Conservation (phyloP, 2,888 invertebrate genomes). For the Ectemnius lituratus region DNA sequence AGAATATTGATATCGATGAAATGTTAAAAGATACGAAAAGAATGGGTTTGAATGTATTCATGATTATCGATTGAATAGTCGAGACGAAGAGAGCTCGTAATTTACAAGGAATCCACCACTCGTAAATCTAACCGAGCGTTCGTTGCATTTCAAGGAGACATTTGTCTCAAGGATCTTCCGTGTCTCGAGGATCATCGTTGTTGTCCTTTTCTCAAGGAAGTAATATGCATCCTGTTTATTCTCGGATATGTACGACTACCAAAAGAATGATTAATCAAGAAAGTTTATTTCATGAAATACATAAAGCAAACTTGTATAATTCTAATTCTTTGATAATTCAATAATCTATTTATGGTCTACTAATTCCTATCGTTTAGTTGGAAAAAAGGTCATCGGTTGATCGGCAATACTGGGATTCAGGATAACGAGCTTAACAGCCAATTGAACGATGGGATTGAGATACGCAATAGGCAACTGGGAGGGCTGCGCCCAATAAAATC, state of each 20-base stretch:
- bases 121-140: constrained; percentile 48
- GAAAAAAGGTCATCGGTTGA: neutral
- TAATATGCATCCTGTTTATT: no score
- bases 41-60: no score
- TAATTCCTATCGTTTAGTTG: no score
- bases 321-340: no score
- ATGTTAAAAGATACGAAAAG: no score
- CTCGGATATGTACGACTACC: no score
- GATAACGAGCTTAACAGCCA: constrained; percentile 52
- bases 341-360: no score
- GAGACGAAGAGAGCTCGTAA: constrained; percentile 30
- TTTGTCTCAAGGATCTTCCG: constrained; percentile 26
- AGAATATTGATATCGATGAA: no score
- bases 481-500: constrained; percentile 46
- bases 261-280: no score
- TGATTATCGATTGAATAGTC: constrained; percentile 44
- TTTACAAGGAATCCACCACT: constrained; percentile 37
- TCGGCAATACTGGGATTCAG: constrained; percentile 25
- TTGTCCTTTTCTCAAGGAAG: neutral
- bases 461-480: constrained; percentile 28
- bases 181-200: neutral
- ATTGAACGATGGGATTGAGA: constrained; percentile 36
- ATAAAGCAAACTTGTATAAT: no score
- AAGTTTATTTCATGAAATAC: no score
- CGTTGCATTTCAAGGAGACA: constrained; percentile 41